These are phyloP conservation scores for Sebastes glaucus DNA, from an alignment of 2,797 vertebrate species.

Conservation along the genomic window DNA sequence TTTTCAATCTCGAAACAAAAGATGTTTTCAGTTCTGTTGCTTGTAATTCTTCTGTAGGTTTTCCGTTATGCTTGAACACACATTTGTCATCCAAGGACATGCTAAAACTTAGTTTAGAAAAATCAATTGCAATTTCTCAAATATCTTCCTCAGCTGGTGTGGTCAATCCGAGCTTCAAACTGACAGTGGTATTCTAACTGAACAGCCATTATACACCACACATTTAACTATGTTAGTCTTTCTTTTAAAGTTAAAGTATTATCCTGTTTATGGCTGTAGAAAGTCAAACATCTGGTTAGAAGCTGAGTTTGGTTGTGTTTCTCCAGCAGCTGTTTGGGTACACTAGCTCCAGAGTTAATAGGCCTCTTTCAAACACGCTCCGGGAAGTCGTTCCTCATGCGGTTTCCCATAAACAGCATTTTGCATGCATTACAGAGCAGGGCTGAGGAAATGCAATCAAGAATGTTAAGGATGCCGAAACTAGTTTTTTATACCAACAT, in stretches of 20 bases:
- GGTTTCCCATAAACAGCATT: constrained; percentile 47
- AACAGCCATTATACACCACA: not conserved
- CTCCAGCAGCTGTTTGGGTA: constrained; percentile 23
- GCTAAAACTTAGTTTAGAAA: not conserved
- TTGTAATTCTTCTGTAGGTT: not conserved
- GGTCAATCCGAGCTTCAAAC: not conserved
- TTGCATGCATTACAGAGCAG: constrained; percentile 35
- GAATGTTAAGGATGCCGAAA: constrained; percentile 35
- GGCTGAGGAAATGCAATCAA: constrained; percentile 35
- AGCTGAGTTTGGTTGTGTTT: not conserved
- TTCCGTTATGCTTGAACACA: not conserved
- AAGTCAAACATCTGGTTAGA: constrained; percentile 22
- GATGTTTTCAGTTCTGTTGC: not conserved
- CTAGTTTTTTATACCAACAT: constrained; percentile 20
- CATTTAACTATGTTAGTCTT: not conserved
- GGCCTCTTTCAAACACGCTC: constrained; percentile 23
- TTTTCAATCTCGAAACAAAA: not conserved
- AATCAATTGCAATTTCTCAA: not conserved
- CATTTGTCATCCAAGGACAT: not conserved
- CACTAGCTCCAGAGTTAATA: constrained; percentile 31
- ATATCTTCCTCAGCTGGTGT: not conserved
- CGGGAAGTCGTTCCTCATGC: constrained; percentile 40
- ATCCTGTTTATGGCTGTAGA: not conserved
- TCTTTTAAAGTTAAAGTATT: not conserved
- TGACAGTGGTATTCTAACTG: not conserved